phyloP scores from a whole-genome alignment of 2,113 vertebrate species.

The Leptobrachium leishanense region DNA sequence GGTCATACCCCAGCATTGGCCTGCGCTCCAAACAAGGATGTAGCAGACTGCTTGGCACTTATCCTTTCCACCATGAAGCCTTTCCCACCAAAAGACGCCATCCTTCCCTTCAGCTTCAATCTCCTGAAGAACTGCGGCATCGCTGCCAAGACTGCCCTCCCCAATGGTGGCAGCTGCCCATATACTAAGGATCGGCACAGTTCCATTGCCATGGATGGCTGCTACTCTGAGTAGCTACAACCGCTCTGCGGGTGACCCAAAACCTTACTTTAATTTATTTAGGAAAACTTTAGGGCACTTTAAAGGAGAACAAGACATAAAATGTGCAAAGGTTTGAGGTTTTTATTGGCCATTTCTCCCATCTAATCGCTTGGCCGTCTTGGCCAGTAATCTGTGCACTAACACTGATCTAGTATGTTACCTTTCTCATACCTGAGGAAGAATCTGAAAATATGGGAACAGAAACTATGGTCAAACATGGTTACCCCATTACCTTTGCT shows the following conservation, averaged over 20 bases:
- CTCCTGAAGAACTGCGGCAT: constrained; percentile 92
- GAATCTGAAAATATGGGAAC: constrained; percentile 5
- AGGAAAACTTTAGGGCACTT: constrained; percentile 80
- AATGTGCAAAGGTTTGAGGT: constrained; percentile 9
- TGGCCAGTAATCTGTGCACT: constrained; percentile 37
- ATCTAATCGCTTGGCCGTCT: constrained; percentile 10
- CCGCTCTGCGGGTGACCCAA: constrained; percentile 66
- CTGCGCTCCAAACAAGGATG: constrained; percentile 95
- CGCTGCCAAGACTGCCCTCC: constrained; percentile 75
- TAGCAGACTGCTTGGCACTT: constrained; percentile 94
- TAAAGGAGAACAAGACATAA: constrained; percentile 77
- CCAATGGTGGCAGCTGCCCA: constrained; percentile 69
- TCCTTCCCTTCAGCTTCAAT: constrained; percentile 83
- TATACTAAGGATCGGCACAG: constrained; percentile 76
- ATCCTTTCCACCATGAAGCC: constrained; percentile 99
- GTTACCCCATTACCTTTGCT: background rate
- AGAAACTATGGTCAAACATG: background rate
- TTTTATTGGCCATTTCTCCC: constrained; percentile 26
- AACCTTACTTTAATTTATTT: constrained; percentile 78
- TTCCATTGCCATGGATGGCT: constrained; percentile 83
- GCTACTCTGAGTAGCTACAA: constrained; percentile 82
- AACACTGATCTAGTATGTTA: constrained; percentile 40
- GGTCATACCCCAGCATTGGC: constrained; percentile 94
- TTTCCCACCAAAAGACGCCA: constrained; percentile 87
- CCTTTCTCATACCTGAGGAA: constrained; percentile 18